Evolutionary conservation across 2,797 vertebrate genomes (phyloP), one percentile per base, ranked within the genome.

Genomic region (Caiman crocodilus): DNA sequence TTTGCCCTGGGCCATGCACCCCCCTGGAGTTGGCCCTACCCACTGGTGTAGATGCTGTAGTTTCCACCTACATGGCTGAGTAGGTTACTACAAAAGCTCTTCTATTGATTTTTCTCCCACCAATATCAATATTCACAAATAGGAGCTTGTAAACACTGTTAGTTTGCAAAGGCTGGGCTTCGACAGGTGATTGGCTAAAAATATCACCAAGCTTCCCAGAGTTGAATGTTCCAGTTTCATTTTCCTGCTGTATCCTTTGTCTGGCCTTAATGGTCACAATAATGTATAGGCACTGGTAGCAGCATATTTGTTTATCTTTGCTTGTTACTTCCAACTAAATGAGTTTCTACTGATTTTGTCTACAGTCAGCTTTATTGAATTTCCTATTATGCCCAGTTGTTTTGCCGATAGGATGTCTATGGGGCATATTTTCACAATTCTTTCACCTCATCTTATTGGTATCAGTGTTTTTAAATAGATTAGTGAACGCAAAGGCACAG

Each of bases 261-360:
- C 58, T 2, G 3, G 42, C 23, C 69, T 73, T 28, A 85, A 65
- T 65, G 17, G 74, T 26, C 64, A 30, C 3, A 60, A 10, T 58
- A 80, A 83, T 13, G n/a, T 5, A 50, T 6, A 23, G 65, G 64
- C 58, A n/a, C 23, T 4, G 13, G 12, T 78, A 30, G 73, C 69
- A 77, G 17, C 74, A 83, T 65, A 90, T 9, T 76, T 88, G 18
- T 76, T 93, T 85, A 17, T 42, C 77, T 67, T 80, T 35, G 69
- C 75, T 28, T 25, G 71, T 35, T 86, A 75, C 28, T 93, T 83
- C 64, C 63, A 84, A 80, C 64, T 74, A 50, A 88, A 92, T 85
- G 60, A 90, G 16, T 3, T 95, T 96, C 78, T 93, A 82, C 87
- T 90, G 90, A 90, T 95, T 94, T 80, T 55, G 77, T 42, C 88